Base-by-base conservation (phyloP, 2,888 invertebrate species). In the Pyrgus malvae region DNA sequence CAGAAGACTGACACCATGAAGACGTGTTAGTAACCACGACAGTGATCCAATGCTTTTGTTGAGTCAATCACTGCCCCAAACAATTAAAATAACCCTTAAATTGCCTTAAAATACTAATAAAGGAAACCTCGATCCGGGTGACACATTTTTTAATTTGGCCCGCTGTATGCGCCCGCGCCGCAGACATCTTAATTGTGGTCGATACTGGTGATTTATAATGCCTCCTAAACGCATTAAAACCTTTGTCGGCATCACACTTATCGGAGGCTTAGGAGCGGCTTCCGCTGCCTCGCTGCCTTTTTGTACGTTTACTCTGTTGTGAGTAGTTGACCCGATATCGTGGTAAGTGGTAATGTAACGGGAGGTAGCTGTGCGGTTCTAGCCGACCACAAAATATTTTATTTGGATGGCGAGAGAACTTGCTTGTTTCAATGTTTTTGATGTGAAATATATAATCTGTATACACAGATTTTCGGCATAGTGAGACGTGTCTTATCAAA, bases 181-280 rank as follows among this genome's bases (percentile, higher is more conserved):
- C 57, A 59, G 79, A 88, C 80, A 76, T 86, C 87, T 88, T 89
- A 88, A 88, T 88, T 86, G 88, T 83, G 74, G 64, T 67, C 80
- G 76, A 69, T 64, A 69, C 66, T 67, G 72, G 76, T 84, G 88
- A 90, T 90, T 90, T 89, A 89, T 89, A 87, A 79, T 74, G 72
- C 76, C 68, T 62, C 70, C 76, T 73, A 73, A 81, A 76, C 73
- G 79, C 80, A 80, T 81, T 83, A 79, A 76, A 69, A 66, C 78
- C 87, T 87, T 89, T 89, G 89, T 87, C 89, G 89, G 88, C 83
- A 50, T 63, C 65, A 70, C 70, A 70, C 75, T 83, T 85, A 85
- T 84, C 84, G 74, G 62, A 48, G 73, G 65, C 70, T 74, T 74
- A 70, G 74, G 67, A 66, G 64, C 69, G 74, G 83, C 85, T 87